phyloP scores from a whole-genome alignment of 2,797 vertebrate species.

The Dicrostonyx torquatus region DNA sequence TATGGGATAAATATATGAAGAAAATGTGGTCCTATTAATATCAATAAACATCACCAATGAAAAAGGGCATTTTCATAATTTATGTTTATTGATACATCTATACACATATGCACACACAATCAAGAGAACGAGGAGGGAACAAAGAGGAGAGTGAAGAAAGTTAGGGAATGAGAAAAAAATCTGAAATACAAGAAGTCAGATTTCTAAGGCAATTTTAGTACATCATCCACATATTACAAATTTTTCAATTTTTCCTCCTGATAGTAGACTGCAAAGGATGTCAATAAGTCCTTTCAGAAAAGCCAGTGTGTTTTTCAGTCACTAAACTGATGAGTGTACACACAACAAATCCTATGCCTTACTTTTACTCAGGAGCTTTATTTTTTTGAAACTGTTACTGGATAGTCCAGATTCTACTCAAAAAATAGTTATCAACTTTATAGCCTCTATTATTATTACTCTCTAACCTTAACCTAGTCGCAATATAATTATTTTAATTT shows the following conservation, averaged over 20 bases:
- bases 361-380: background rate
- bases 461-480: background rate
- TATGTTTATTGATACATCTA: background rate
- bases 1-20: conserved; percentile 1
- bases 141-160: background rate
- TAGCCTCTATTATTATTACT: background rate
- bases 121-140: background rate
- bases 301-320: background rate
- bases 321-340: background rate
- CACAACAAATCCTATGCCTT: background rate
- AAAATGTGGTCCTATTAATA: background rate
- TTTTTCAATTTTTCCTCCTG: background rate
- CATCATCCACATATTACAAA: background rate
- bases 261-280: background rate
- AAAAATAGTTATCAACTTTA: background rate
- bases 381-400: conserved; percentile 13
- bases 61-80: background rate
- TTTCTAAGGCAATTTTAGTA: background rate
- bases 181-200: background rate
- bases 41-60: background rate
- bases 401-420: background rate
- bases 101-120: background rate
- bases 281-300: background rate
- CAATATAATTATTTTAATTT: background rate
- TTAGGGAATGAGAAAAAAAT: background rate